Evolutionary conservation across 1,140 invertebrate species (phyloP), one percentile per base, ranked within the genome.

Genomic region (Zophobas morio): DNA sequence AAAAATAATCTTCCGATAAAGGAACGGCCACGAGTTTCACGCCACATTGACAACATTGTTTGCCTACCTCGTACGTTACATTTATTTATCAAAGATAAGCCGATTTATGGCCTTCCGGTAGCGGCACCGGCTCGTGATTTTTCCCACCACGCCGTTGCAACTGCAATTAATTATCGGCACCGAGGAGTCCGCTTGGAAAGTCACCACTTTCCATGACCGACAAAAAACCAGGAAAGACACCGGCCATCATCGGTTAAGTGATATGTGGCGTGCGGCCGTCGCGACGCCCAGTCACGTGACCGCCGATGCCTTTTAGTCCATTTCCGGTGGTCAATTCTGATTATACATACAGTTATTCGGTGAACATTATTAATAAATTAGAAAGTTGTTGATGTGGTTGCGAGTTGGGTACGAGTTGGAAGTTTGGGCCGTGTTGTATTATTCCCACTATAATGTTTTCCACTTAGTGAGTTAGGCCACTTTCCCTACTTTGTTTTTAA

Each of bases 281-380:
- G 60, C 37, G 49, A 73, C 71, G 71, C 71, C 71, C 71, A 6
- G 20, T 54, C 71, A 73, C 71, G 71, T 73, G 71, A 73, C 49
- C 36, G 6, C 49, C 49, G 71, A 73, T 73, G 71, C 49, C 71
- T 73, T 73, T 73, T 73, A 53, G 47, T 72, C 34, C 42, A 73
- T 73, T 53, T 73, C 71, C 71, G 71, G 71, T 73, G 71, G 71
- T 73, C 71, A 73, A 56, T 73, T 56, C n/a, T 34, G 37, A 42
- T 56, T 56, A 73, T 37, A 54, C 8, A 37, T 32, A 56, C 56
- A 1, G 49, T 54, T 54, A 53, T 51, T 49, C 36, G 70, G 46
- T 53, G 34, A 73, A 54, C 32, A 56, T 54, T 54, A 42, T 73
- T 39, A 54, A 73, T 73, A 73, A 73, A 73, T 73, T 73, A 73